These are phyloP conservation scores for Stichopus chloronotus DNA, from an alignment of 35 echinoderm and acorn worm species.

Conservation along the genomic window DNA sequence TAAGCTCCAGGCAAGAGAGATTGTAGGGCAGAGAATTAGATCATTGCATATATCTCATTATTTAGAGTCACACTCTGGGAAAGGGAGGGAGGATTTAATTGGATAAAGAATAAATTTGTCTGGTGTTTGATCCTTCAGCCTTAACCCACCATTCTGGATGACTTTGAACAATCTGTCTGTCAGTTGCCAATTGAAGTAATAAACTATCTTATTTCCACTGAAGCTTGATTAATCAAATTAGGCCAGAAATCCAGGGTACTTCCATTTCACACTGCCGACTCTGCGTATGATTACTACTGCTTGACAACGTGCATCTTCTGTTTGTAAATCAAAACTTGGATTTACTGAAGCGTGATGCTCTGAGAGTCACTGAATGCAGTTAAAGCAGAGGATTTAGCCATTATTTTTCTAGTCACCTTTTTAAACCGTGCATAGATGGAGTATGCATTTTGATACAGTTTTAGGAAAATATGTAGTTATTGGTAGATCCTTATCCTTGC, in stretches of 20 bases:
- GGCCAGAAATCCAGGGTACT: slow-evolving; percentile 29
- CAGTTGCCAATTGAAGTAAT: slow-evolving; percentile 43
- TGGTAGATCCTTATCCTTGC: too few species aligned
- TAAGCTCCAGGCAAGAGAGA: too few species aligned
- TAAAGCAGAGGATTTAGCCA: too few species aligned
- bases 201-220: slow-evolving; percentile 28
- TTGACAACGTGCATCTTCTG: neutral
- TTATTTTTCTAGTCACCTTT: too few species aligned
- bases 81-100: slow-evolving; percentile 43
- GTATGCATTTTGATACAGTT: too few species aligned
- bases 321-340: neutral
- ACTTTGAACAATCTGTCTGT: slow-evolving; percentile 14
- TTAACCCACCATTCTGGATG: neutral
- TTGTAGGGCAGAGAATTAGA: neutral
- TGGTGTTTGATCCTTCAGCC: slow-evolving; percentile 11
- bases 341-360: too few species aligned
- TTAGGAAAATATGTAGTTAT: too few species aligned
- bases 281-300: neutral
- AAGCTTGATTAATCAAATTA: slow-evolving; percentile 46
- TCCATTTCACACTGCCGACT: neutral
- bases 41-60: slow-evolving; percentile 43
- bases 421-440: too few species aligned
- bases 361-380: too few species aligned
- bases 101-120: slow-evolving; percentile 31
- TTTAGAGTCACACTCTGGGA: neutral